These are phyloP conservation scores for Bradypodion pumilum DNA, from an alignment of 2,797 vertebrate genomes.

Conservation along the genomic window DNA sequence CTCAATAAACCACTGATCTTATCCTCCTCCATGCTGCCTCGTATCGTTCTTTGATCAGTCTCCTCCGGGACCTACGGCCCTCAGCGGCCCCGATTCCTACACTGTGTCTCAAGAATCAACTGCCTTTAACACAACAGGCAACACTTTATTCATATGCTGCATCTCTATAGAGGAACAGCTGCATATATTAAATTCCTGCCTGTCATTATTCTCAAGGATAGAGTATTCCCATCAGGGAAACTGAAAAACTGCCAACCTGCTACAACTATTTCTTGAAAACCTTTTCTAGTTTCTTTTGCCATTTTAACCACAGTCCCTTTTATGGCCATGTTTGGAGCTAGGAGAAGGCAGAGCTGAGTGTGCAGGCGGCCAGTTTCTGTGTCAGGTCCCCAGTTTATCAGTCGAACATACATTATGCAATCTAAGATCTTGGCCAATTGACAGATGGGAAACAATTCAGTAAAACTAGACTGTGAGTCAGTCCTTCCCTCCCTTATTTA, in stretches of 20 bases:
- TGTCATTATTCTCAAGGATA: not conserved
- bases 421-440: not conserved
- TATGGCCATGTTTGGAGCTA: not conserved
- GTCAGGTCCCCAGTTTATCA: slow-evolving; percentile 7
- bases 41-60: too few species aligned
- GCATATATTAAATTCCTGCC: not conserved
- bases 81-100: too few species aligned
- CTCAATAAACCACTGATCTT: too few species aligned
- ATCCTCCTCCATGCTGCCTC: too few species aligned
- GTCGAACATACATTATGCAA: slow-evolving; percentile 10
- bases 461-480: not conserved
- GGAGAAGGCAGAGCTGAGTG: too few species aligned
- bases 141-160: not conserved
- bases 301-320: not conserved
- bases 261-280: too few species aligned
- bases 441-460: not conserved
- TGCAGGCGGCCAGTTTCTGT: not conserved
- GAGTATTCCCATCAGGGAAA: not conserved
- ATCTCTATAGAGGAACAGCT: not conserved
- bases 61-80: too few species aligned
- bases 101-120: too few species aligned
- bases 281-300: not conserved
- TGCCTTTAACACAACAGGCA: not conserved
- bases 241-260: not conserved
- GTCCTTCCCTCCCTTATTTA: not conserved